These are phyloP conservation scores for Hetaerina americana DNA, from an alignment of 1,140 invertebrate species.

Conservation along the genomic window DNA sequence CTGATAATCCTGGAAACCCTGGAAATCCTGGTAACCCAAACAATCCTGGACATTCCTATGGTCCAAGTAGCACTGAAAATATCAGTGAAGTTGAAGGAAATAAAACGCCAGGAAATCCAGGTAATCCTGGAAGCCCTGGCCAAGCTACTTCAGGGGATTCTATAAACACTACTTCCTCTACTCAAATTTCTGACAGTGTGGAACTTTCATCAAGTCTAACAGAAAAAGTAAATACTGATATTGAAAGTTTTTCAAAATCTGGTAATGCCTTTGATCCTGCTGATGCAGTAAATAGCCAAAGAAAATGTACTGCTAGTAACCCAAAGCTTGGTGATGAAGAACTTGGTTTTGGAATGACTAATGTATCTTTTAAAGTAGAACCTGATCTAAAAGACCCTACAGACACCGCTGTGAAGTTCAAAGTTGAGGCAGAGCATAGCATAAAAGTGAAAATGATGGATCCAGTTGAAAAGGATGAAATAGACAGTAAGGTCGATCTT, in stretches of 20 bases:
- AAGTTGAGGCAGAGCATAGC: not conserved
- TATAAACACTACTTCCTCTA: no score
- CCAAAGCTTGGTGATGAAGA: not conserved
- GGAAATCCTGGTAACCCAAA: not conserved
- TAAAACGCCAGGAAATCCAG: constrained; percentile 3
- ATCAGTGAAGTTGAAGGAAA: constrained; percentile 1
- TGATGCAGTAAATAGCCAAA: not conserved
- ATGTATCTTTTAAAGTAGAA: no score
- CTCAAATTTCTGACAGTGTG: no score
- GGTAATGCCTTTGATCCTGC: not conserved
- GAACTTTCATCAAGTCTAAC: no score
- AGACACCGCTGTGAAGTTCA: not conserved
- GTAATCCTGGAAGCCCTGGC: constrained; percentile 9
- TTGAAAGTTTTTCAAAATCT: no score
- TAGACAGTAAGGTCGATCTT: not conserved
- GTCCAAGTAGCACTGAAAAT: not conserved
- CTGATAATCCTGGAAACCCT: not conserved
- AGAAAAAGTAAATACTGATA: no score
- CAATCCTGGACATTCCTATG: not conserved
- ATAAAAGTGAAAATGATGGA: not conserved
- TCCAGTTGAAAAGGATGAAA: not conserved
- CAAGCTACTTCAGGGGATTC: not conserved
- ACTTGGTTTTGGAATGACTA: not conserved
- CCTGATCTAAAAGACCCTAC: not conserved
- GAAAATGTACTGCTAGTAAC: not conserved